These are phyloP conservation scores for Puffinus mauretanicus DNA, from an alignment of 2,113 vertebrate species.

Conservation along the genomic window DNA sequence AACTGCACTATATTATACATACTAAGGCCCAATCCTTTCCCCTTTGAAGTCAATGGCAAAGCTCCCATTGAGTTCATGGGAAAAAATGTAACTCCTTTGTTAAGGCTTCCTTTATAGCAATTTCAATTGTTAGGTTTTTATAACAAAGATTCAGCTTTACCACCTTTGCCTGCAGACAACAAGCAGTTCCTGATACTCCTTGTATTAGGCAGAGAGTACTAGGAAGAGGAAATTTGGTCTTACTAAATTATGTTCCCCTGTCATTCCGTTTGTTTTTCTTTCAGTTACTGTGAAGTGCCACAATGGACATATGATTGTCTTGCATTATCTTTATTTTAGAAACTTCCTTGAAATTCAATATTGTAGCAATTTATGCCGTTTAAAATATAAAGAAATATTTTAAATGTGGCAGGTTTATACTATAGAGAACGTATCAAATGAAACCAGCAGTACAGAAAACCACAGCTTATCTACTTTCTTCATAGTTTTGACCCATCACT, in stretches of 20 bases:
- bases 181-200: neutral
- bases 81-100: neutral
- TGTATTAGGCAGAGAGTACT: neutral
- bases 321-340: neutral
- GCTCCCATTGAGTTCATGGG: neutral
- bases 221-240: neutral
- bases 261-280: neutral
- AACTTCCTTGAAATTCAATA: neutral
- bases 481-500: neutral
- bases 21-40: neutral
- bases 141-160: neutral
- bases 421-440: neutral
- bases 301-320: neutral
- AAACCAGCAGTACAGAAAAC: neutral
- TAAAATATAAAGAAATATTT: no score
- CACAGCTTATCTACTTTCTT: neutral
- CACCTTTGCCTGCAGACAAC: neutral
- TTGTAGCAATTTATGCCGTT: neutral
- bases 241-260: neutral
- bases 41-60: slow-evolving; percentile 29
- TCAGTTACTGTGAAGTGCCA: neutral
- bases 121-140: neutral
- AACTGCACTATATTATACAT: neutral
- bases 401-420: neutral
- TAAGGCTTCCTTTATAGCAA: neutral